Evolutionary conservation across 2,888 invertebrate species (phyloP), one percentile per base, ranked within the genome.

Genomic region (Drosophila prolongata): DNA sequence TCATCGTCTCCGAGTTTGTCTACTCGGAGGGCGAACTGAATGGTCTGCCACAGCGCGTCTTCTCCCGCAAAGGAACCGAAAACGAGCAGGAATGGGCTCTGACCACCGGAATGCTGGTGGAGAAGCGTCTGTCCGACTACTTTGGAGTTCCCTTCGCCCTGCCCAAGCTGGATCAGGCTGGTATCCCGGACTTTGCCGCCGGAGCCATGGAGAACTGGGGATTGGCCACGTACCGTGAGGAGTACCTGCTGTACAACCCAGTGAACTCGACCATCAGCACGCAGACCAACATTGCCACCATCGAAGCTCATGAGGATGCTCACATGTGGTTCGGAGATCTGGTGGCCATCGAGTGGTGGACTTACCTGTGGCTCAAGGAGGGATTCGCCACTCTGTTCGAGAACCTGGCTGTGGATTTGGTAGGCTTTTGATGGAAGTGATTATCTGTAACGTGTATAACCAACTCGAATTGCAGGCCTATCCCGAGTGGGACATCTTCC

Each of bases 191-290:
- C 81, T 97, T 97, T 87, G 94, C 95, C 30, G 95, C 96, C 72
- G 96, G 96, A 19, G 98, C 97, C 40, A 98, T 98, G 97, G 98
- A 98, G 90, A 98, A 98, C 90, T 98, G 98, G 98, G 98, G 98
- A 6, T 92, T 98, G 44, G 95, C 97, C 35, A 96, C 96, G 3
- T 92, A 92, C 56, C 90, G 91, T 2, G 92, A 92, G 76, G 89
- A 90, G 57, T 90, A 90, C 66, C 10, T 92, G 57, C 61, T 92
- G 9, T 92, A 89, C 60, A 90, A 90, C 58, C 65, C 78, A 0
- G 66, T 79, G 4, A 89, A 75, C 4, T 91, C 92, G 0, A 90
- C 91, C 3, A 74, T 79, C 0, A 81, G 66, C 37, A 90, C 90
- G 0, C 86, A 91, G 73, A 90, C 90, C 0, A 89, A 92, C 79